Evolutionary conservation across 2,797 vertebrate species (phyloP).

Genomic region (Amphiprion clarkii): DNA sequence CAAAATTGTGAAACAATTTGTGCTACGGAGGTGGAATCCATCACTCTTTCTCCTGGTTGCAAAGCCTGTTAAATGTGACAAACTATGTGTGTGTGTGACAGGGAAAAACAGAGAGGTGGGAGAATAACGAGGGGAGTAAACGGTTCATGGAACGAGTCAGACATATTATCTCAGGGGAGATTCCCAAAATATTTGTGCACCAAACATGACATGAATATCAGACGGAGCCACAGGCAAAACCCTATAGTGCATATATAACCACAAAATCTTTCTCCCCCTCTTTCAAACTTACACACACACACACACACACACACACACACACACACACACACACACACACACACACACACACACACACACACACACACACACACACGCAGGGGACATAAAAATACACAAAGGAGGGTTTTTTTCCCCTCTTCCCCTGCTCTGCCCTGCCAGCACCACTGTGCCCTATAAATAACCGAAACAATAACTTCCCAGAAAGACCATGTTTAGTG

Average conservation of each 20-base stretch:
- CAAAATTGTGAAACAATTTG: neutral
- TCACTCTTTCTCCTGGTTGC: too few relatives aligned
- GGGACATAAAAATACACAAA: constrained; percentile 48
- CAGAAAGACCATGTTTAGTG: constrained; percentile 74
- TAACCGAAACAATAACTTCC: constrained; percentile 77
- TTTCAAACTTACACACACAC: neutral
- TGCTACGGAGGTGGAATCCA: too few relatives aligned
- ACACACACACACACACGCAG: neutral
- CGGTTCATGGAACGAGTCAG: constrained; percentile 35
- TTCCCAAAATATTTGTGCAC: constrained; percentile 48
- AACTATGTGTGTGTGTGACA: too few relatives aligned
- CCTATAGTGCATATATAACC: constrained; percentile 46
- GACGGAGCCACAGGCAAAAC: constrained; percentile 49
- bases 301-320: neutral
- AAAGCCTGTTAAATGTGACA: too few relatives aligned
- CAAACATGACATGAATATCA: constrained; percentile 65
- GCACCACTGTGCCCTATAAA: constrained; percentile 71
- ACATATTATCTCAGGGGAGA: constrained; percentile 43
- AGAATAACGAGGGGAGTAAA: constrained; percentile 10
- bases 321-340: neutral
- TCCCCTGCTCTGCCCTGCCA: constrained; percentile 48
- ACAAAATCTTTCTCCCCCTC: constrained; percentile 15
- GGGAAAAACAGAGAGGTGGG: neutral
- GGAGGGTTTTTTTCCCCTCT: neutral
- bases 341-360: too few relatives aligned